Evolutionary conservation across 2,797 vertebrate species (phyloP).

Genomic region (Pelodytes ibericus): DNA sequence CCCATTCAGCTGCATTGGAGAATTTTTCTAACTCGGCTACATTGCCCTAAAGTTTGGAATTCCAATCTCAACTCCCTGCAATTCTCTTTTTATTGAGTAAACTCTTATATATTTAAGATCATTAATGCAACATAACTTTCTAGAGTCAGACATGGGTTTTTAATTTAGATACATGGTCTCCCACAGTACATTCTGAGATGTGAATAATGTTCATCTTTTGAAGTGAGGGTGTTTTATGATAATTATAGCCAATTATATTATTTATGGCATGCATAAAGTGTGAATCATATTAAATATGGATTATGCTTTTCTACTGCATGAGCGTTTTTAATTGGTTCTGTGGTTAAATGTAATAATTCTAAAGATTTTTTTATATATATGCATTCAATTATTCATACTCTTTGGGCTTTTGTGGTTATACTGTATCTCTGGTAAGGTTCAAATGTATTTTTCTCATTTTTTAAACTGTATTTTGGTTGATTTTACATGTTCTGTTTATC

Average conservation of each 20-base stretch:
- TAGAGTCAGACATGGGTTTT: slow-evolving; percentile 18
- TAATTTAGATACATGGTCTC: slow-evolving; percentile 31
- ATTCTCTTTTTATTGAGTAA: no score
- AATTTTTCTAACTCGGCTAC: no score
- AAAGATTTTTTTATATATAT: slow-evolving; percentile 7
- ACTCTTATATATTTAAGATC: background rate
- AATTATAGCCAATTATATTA: slow-evolving; percentile 26
- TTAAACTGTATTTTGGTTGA: no score
- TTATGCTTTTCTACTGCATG: slow-evolving; percentile 14
- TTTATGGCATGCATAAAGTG: slow-evolving; percentile 17
- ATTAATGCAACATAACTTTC: slow-evolving; percentile 1
- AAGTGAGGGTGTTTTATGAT: slow-evolving; percentile 28
- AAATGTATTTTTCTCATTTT: background rate
- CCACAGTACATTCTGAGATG: background rate
- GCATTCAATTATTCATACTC: slow-evolving; percentile 20
- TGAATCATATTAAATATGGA: slow-evolving; percentile 32
- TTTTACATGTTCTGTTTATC: no score
- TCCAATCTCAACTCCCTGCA: no score
- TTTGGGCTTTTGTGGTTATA: background rate
- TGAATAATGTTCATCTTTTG: slow-evolving; percentile 11
- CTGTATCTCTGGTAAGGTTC: no score
- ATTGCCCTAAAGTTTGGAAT: no score
- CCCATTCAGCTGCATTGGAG: no score
- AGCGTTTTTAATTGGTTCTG: slow-evolving; percentile 19
- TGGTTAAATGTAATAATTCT: slow-evolving; percentile 21